Conservation (phyloP, 2,113 vertebrate genomes). For the Seriola quinqueradiata region DNA sequence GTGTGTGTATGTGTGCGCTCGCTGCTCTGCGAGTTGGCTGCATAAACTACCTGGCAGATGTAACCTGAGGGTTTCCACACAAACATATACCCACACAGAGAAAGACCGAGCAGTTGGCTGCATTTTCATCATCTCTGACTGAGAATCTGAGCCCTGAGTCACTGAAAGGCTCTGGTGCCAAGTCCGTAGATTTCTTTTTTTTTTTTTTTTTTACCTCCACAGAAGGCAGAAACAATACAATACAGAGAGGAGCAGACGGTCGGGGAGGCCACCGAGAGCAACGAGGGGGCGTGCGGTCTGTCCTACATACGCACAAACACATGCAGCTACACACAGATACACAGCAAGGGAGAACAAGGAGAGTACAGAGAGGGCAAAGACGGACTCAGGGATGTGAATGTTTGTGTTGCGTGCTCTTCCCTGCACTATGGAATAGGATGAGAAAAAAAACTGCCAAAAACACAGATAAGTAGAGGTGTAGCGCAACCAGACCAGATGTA, state of each 20-base stretch:
- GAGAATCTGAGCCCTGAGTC: constrained; percentile 44
- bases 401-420: constrained; percentile 12
- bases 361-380: constrained; percentile 26
- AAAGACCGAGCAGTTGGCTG: constrained; percentile 50
- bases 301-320: constrained; percentile 48
- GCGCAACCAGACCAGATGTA: not conserved
- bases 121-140: constrained; percentile 54
- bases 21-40: constrained; percentile 37
- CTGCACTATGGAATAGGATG: constrained; percentile 23
- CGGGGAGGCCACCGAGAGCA: constrained; percentile 46
- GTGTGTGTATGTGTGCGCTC: constrained; percentile 10
- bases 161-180: constrained; percentile 29
- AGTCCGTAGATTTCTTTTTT: constrained; percentile 3
- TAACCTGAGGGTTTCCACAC: constrained; percentile 66
- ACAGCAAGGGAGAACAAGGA: constrained; percentile 32
- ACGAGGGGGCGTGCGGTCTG: constrained; percentile 48
- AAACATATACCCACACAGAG: constrained; percentile 36
- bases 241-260: constrained; percentile 43
- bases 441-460: constrained; percentile 53
- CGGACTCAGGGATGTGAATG: constrained; percentile 21
- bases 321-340: constrained; percentile 46
- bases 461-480: constrained; percentile 27
- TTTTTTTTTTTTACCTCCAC: constrained; percentile 24
- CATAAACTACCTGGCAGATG: constrained; percentile 61
- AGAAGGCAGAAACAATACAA: constrained; percentile 51